Conservation (phyloP, 2,113 vertebrate genomes). For the Heteronetta atricapilla region DNA sequence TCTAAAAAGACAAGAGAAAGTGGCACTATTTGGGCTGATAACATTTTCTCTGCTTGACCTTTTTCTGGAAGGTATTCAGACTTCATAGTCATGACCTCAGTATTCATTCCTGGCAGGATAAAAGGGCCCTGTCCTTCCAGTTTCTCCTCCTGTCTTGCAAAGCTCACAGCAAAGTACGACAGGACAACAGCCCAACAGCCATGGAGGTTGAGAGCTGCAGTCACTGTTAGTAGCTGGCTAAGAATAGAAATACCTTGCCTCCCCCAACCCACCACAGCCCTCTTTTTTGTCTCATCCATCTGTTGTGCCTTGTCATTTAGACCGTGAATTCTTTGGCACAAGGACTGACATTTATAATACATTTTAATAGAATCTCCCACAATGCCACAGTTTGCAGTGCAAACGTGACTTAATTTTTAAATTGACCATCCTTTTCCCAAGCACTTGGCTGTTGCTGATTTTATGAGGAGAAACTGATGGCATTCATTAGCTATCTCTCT, state of each 20-base stretch:
- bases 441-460: not conserved
- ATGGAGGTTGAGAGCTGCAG: not conserved
- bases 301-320: slow-evolving; percentile 36
- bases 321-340: slow-evolving; percentile 21
- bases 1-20: not conserved
- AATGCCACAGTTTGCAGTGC: not conserved
- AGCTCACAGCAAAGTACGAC: not conserved
- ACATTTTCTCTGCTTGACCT: not conserved
- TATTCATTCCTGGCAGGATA: not conserved
- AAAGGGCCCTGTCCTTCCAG: not conserved
- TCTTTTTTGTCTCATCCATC: slow-evolving; percentile 36
- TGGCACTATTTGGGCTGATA: not conserved
- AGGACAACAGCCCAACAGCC: not conserved
- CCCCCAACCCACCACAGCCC: not conserved
- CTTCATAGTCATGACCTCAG: not conserved
- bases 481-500: not conserved
- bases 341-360: not conserved
- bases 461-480: not conserved
- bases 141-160: not conserved
- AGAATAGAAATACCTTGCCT: slow-evolving; percentile 19
- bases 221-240: not conserved
- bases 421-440: not conserved
- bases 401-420: not conserved
- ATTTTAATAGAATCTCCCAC: slow-evolving; percentile 10
- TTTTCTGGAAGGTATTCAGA: not conserved